Percentiles rank a stretch among this genome's conserved stretches.
Conservation (phyloP, 2,113 vertebrate genomes). For the Entelurus aequoreus region DNA sequence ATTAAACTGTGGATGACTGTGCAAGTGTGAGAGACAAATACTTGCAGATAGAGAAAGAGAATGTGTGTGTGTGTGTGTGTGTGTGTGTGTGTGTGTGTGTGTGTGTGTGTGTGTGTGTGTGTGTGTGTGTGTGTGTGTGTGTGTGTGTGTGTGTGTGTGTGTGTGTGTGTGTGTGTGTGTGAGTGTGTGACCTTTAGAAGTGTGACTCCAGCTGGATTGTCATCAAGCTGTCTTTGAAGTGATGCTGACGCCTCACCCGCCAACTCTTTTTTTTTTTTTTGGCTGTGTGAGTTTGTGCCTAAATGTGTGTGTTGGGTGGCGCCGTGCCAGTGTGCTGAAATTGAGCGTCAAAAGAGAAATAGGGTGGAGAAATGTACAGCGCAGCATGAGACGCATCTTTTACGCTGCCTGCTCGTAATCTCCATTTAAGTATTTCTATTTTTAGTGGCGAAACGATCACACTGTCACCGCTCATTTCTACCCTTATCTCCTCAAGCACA, state of each 20-base stretch:
- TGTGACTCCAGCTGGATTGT: conserved; percentile 67
- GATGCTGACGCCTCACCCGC: conserved; percentile 53
- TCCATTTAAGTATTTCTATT: conserved; percentile 50
- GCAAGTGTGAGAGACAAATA: conserved; percentile 2
- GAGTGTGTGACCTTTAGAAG: conserved; percentile 61
- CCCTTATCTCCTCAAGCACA: conserved; percentile 19
- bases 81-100: too few relatives aligned
- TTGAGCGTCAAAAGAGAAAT: conserved; percentile 22
- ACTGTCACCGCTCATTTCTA: conserved; percentile 24
- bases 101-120: not conserved
- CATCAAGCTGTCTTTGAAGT: conserved; percentile 62
- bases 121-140: conserved; percentile 2
- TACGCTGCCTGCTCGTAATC: conserved; percentile 42
- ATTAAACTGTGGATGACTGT: conserved; percentile 46
- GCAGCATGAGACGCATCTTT: conserved; percentile 36
- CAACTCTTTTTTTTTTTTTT: conserved; percentile 24
- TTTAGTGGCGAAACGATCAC: conserved; percentile 42
- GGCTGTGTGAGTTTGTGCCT: conserved; percentile 8
- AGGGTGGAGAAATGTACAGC: conserved; percentile 27
- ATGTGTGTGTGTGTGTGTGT: not conserved
- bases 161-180: too few relatives aligned
- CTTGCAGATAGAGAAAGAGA: conserved; percentile 16
- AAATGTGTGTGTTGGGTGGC: conserved; percentile 10
- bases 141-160: conserved; percentile 16
- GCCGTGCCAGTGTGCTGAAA: conserved; percentile 17